phyloP scores from a whole-genome alignment of 2,113 vertebrate species.

The Ceyx melanurus region DNA sequence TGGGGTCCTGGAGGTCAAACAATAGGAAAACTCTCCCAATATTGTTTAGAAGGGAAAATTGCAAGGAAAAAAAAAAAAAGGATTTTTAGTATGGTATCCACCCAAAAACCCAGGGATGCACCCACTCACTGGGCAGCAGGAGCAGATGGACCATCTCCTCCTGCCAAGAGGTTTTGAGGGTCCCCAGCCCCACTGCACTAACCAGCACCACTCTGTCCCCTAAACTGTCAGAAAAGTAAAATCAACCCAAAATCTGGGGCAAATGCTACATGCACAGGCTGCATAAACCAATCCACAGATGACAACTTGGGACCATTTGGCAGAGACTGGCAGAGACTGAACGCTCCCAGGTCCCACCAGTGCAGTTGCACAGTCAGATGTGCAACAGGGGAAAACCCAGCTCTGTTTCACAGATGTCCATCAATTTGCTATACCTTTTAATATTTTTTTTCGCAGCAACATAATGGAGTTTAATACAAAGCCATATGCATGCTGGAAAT shows the following conservation, averaged over 20 bases:
- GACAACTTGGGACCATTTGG: neutral
- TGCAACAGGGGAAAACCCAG: neutral
- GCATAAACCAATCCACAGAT: neutral
- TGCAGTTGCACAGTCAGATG: neutral
- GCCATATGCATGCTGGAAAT: neutral
- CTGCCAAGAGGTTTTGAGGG: neutral
- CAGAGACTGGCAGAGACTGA: neutral
- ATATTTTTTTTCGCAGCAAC: neutral
- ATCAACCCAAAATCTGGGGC: neutral
- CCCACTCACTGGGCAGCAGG: neutral
- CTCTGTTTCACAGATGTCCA: neutral
- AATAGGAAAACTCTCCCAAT: neutral
- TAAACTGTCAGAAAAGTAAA: neutral
- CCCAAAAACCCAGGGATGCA: neutral
- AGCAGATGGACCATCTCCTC: neutral
- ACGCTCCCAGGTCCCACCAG: accelerated
- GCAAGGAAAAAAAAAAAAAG: neutral
- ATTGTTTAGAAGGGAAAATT: neutral
- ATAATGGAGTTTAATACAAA: slow-evolving; percentile 5
- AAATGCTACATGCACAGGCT: neutral
- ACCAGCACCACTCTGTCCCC: neutral
- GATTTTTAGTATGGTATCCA: neutral
- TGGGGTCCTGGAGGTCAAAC: neutral
- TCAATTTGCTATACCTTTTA: neutral
- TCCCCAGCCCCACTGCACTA: neutral